A percentile compares a stretch with the other conserved stretches of the same genome.
Conservation (phyloP, 1,140 invertebrate species). For the Bombus waltoni region DNA sequence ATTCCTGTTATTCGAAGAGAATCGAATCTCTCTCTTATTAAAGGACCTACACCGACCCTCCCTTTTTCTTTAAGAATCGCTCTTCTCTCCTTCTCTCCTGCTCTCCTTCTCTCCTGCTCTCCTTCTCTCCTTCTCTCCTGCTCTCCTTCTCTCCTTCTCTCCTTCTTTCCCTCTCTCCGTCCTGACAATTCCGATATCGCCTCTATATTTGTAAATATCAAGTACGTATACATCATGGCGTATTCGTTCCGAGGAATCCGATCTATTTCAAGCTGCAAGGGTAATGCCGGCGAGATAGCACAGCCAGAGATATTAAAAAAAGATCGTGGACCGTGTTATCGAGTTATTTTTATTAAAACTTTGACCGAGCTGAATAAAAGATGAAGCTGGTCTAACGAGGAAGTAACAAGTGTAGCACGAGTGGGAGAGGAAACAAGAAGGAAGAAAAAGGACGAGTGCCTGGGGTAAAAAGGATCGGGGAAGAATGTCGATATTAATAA, state of each 20-base stretch:
- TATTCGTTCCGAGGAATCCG: background rate
- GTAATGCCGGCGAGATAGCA: slow-evolving; percentile 49
- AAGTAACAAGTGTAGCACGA: background rate
- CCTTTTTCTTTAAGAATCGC: no score
- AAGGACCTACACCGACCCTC: no score
- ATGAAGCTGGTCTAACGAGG: slow-evolving; percentile 69
- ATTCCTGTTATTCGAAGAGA: background rate
- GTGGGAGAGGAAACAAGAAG: background rate
- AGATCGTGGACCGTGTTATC: background rate
- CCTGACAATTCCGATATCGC: background rate
- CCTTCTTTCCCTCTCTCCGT: no score
- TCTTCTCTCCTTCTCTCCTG: no score
- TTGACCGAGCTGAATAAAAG: slow-evolving; percentile 81
- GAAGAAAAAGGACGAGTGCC: slow-evolving; percentile 45
- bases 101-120: no score
- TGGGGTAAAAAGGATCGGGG: slow-evolving; percentile 72
- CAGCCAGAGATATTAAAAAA: slow-evolving; percentile 1
- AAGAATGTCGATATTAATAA: slow-evolving; percentile 82
- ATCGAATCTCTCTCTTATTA: no score
- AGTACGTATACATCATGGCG: no score
- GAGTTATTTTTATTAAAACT: slow-evolving; percentile 81
- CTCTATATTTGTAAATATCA: background rate
- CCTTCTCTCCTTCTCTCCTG: rapidly evolving
- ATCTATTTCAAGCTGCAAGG: background rate
- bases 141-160: no score